A percentile compares a stretch with the other conserved stretches of the same genome.
Evolutionary conservation across 2,113 vertebrate species (phyloP).

Genomic region (Oenanthe melanoleuca): DNA sequence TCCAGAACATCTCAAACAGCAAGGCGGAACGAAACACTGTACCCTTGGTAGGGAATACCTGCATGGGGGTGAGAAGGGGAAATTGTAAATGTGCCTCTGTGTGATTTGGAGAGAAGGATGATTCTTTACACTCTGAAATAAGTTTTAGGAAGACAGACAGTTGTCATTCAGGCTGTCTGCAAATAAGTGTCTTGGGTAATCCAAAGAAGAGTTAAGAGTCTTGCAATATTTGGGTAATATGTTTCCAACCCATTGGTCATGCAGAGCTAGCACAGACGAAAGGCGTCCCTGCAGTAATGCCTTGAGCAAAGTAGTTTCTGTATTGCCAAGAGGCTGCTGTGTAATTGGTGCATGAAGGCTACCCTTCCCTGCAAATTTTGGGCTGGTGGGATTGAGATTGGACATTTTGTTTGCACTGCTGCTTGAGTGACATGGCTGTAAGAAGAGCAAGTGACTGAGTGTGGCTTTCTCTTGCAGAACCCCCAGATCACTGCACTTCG

Average conservation of each 20-base stretch:
- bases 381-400: not conserved
- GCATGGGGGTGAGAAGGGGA: not conserved
- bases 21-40: conserved; percentile 91
- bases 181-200: not conserved
- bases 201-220: not conserved
- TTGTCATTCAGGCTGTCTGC: not conserved
- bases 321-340: not conserved
- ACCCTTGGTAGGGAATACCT: conserved; percentile 84
- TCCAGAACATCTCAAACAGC: conserved; percentile 97
- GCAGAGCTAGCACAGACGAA: not conserved
- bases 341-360: not conserved
- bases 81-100: not conserved
- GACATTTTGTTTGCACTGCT: not conserved
- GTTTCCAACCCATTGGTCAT: not conserved
- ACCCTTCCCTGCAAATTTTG: not conserved
- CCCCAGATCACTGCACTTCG: conserved; percentile 87
- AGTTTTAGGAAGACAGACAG: not conserved
- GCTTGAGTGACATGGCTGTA: not conserved
- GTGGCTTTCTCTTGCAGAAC: conserved; percentile 76
- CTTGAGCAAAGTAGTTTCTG: not conserved
- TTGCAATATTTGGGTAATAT: not conserved
- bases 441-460: not conserved
- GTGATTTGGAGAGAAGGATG: not conserved
- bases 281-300: not conserved
- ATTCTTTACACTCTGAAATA: not conserved